Conservation (phyloP, 1,140 invertebrate genomes). For the Hestina assimilis region DNA sequence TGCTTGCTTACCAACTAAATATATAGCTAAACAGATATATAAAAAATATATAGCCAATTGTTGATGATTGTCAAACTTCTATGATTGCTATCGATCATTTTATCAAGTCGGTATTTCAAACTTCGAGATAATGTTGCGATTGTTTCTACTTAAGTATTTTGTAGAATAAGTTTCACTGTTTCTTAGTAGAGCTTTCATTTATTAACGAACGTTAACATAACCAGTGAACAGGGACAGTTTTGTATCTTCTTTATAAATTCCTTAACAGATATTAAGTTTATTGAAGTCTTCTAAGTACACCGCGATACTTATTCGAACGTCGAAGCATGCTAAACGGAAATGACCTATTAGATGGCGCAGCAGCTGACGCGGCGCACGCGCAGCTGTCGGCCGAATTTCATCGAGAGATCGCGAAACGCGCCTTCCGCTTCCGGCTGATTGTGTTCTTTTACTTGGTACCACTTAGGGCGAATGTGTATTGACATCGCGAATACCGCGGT, state of each 20-base stretch:
- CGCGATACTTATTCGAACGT: slow-evolving; percentile 15
- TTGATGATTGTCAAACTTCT: too few species aligned
- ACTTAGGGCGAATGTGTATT: slow-evolving; percentile 44
- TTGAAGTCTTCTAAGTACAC: slow-evolving; percentile 26
- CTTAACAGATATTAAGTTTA: slow-evolving; percentile 2
- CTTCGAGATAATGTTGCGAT: too few species aligned
- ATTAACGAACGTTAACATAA: too few species aligned
- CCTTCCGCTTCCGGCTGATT: slow-evolving; percentile 75
- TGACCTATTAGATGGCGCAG: slow-evolving; percentile 62
- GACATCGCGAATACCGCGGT: slow-evolving; percentile 31
- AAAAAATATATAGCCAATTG: too few species aligned
- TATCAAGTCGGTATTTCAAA: too few species aligned
- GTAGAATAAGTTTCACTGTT: too few species aligned
- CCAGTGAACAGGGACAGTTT: neutral
- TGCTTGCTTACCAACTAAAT: too few species aligned
- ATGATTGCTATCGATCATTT: too few species aligned
- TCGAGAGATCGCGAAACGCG: slow-evolving; percentile 69
- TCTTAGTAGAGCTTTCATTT: too few species aligned
- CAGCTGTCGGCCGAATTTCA: slow-evolving; percentile 71
- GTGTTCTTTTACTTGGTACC: slow-evolving; percentile 49
- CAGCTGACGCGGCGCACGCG: slow-evolving; percentile 54
- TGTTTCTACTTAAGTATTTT: too few species aligned
- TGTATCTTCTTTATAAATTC: too few species aligned
- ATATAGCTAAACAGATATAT: too few species aligned
- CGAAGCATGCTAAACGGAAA: slow-evolving; percentile 53